These are phyloP conservation scores for Callyntrura sp. DNA, from an alignment of 2,888 invertebrate species.

Conservation along the genomic window DNA sequence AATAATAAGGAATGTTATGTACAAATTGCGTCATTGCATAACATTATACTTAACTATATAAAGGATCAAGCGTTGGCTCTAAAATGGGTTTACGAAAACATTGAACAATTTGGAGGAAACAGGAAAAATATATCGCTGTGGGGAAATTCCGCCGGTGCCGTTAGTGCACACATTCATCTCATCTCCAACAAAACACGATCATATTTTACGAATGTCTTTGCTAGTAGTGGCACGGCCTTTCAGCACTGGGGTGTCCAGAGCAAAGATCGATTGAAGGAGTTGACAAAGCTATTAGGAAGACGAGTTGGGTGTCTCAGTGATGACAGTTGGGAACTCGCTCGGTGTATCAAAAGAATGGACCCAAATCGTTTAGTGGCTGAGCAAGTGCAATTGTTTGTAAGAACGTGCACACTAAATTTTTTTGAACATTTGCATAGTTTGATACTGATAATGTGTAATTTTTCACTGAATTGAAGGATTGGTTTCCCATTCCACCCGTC, in stretches of 20 bases:
- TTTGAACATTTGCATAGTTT: background rate
- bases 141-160: conserved; percentile 70
- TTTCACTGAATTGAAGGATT: conserved; percentile 63
- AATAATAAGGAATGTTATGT: background rate
- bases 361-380: conserved; percentile 63
- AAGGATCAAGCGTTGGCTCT: conserved; percentile 75
- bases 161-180: conserved; percentile 51
- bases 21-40: background rate
- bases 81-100: conserved; percentile 72
- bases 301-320: conserved; percentile 64
- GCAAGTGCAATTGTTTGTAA: conserved; percentile 74
- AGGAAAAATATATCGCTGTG: conserved; percentile 56
- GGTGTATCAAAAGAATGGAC: conserved; percentile 54
- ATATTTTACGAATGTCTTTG: conserved; percentile 52
- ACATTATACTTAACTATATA: background rate
- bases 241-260: conserved; percentile 69
- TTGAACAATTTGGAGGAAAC: conserved; percentile 74
- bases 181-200: conserved; percentile 61
- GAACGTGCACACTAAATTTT: background rate
- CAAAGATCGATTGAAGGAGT: conserved; percentile 40
- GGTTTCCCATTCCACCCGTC: conserved; percentile 79
- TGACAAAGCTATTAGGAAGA: conserved; percentile 53
- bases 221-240: conserved; percentile 71
- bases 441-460: background rate
- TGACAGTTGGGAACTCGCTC: conserved; percentile 51